Evolutionary conservation across 2,797 vertebrate genomes (phyloP).

Genomic region (Eleutherodactylus coqui): DNA sequence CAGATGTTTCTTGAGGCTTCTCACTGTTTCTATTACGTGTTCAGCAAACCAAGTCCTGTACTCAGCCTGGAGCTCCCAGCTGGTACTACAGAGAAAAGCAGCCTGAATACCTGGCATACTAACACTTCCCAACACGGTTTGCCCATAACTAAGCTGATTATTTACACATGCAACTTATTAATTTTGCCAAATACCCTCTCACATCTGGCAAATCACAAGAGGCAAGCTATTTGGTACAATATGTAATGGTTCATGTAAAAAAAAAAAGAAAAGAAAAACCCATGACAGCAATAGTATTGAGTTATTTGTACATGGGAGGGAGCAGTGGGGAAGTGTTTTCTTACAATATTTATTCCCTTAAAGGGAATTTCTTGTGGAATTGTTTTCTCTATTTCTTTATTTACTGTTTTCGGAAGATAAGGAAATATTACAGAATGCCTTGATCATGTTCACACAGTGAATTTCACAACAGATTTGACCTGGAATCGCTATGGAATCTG

Average conservation of each 20-base stretch:
- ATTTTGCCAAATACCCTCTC: conserved; percentile 3
- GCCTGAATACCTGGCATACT: conserved; percentile 21
- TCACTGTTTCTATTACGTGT: conserved; percentile 44
- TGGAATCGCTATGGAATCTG: too few relatives aligned
- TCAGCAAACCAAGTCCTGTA: conserved; percentile 49
- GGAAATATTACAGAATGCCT: too few relatives aligned
- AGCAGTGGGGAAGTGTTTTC: too few relatives aligned
- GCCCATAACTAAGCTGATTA: conserved; percentile 1
- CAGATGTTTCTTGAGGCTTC: conserved; percentile 47
- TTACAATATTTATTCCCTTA: too few relatives aligned
- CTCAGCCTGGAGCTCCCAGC: conserved; percentile 18
- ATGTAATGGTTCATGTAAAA: not conserved
- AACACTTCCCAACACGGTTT: not conserved
- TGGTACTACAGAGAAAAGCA: conserved; percentile 1
- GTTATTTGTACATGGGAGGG: too few relatives aligned
- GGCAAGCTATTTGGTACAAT: not conserved
- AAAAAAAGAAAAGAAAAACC: not conserved
- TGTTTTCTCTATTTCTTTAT: too few relatives aligned
- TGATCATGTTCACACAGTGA: too few relatives aligned
- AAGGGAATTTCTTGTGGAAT: too few relatives aligned
- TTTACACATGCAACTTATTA: not conserved
- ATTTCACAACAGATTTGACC: too few relatives aligned
- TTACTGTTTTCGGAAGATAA: too few relatives aligned
- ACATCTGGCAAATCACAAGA: not conserved
- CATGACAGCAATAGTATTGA: too few relatives aligned